Percentiles rank a stretch among this genome's conserved stretches.
Conservation (phyloP, 1,140 invertebrate genomes). For the Calliphora vicina region DNA sequence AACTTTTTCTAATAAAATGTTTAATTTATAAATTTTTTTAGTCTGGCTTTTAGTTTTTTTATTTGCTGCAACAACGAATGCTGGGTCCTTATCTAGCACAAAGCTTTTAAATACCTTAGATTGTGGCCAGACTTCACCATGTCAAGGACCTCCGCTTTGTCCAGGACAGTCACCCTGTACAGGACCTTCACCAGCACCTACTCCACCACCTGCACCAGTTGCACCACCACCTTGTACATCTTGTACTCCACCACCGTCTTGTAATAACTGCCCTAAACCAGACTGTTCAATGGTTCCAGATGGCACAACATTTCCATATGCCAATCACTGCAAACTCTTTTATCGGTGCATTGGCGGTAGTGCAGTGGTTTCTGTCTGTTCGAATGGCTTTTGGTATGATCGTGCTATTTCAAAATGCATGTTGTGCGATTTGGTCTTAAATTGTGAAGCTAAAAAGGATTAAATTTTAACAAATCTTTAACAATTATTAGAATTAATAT, state of each 20-base stretch:
- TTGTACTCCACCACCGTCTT: neutral
- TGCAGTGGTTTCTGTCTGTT: neutral
- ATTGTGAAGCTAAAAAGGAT: neutral
- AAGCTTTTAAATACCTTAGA: neutral
- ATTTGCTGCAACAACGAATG: neutral
- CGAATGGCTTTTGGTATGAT: conserved; percentile 16
- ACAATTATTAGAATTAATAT: too few relatives aligned
- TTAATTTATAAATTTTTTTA: neutral
- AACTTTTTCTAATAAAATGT: neutral
- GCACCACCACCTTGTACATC: neutral
- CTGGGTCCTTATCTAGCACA: neutral
- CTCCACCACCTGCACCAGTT: neutral
- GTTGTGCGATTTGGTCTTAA: neutral
- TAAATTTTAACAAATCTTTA: too few relatives aligned
- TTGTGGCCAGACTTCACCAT: neutral
- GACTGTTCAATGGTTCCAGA: neutral
- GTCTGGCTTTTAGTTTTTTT: neutral
- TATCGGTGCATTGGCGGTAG: neutral
- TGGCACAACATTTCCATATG: conserved; percentile 7
- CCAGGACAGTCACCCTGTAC: neutral
- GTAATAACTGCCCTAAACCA: neutral
- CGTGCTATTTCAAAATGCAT: neutral
- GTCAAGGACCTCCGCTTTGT: too few relatives aligned
- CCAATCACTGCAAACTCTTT: neutral
- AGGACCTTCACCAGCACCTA: neutral